These are phyloP conservation scores for Anoplius nigerrimus DNA, from an alignment of 2,888 invertebrate genomes.

Conservation along the genomic window DNA sequence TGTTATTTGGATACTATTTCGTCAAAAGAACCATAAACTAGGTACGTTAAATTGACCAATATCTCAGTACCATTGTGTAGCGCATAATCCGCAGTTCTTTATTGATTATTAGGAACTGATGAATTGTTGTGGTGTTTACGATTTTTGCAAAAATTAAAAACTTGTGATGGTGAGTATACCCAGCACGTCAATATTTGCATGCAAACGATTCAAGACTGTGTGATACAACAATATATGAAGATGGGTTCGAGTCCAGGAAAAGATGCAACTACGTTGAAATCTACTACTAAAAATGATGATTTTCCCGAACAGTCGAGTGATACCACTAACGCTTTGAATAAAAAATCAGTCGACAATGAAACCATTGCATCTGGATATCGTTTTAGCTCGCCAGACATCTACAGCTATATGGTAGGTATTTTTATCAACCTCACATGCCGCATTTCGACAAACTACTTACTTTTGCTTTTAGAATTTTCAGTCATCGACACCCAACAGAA, in stretches of 20 bases:
- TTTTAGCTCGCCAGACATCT: too few relatives aligned
- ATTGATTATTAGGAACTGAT: slow-evolving; percentile 66
- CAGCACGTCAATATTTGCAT: slow-evolving; percentile 72
- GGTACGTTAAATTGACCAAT: not conserved
- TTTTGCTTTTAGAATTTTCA: too few relatives aligned
- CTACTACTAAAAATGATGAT: not conserved
- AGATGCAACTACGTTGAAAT: slow-evolving; percentile 21
- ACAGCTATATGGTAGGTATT: too few relatives aligned
- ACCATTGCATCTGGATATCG: too few relatives aligned
- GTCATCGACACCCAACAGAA: too few relatives aligned
- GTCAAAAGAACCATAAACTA: too few relatives aligned
- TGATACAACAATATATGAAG: slow-evolving; percentile 71
- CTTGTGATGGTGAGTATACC: slow-evolving; percentile 66
- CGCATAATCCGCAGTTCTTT: not conserved
- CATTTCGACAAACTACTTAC: too few relatives aligned
- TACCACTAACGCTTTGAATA: too few relatives aligned
- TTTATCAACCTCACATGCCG: too few relatives aligned
- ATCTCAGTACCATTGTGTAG: slow-evolving; percentile 10
- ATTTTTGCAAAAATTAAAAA: slow-evolving; percentile 70
- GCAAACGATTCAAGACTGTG: slow-evolving; percentile 68
- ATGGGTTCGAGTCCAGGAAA: slow-evolving; percentile 21
- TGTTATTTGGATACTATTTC: slow-evolving; percentile 74
- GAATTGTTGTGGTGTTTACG: slow-evolving; percentile 74
- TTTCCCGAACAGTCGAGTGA: too few relatives aligned
- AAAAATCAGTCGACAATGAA: too few relatives aligned